Evolutionary conservation across 2,113 vertebrate genomes (phyloP).

Genomic region (Struthidea cinerea): DNA sequence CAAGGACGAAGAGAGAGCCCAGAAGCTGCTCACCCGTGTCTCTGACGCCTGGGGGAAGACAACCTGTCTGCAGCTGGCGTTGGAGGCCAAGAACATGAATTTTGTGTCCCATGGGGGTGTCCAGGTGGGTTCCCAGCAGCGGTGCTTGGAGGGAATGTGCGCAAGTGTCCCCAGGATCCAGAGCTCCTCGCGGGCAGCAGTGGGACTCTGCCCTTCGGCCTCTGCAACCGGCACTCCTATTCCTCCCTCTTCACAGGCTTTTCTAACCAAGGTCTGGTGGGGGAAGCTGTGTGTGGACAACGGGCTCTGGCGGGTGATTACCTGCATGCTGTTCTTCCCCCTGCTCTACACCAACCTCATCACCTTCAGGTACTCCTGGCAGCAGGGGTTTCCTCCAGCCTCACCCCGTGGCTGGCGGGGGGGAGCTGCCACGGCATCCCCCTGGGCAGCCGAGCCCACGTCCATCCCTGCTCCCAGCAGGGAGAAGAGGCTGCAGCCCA

Average conservation of each 20-base stretch:
- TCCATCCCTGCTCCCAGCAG: neutral
- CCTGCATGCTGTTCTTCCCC: conserved; percentile 84
- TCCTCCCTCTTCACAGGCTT: conserved; percentile 71
- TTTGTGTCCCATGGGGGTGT: conserved; percentile 91
- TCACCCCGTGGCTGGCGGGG: neutral
- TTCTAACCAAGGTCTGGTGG: conserved; percentile 95
- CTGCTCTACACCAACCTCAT: conserved; percentile 85
- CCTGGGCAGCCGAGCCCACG: neutral
- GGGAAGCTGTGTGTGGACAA: conserved; percentile 88
- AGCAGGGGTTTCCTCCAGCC: neutral
- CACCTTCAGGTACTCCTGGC: conserved; percentile 80
- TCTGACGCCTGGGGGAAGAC: conserved; percentile 88
- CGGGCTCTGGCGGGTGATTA: conserved; percentile 78
- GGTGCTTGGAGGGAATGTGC: neutral
- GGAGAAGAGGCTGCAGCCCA: conserved; percentile 47
- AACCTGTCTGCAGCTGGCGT: conserved; percentile 85
- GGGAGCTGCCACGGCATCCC: accelerated
- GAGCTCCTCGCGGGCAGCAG: accelerated
- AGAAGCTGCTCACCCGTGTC: conserved; percentile 82
- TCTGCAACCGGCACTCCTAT: neutral
- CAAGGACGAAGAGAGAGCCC: conserved; percentile 79
- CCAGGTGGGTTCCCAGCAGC: conserved; percentile 76
- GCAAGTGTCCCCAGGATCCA: neutral
- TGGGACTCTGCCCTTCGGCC: neutral
- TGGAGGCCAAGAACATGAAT: conserved; percentile 88